Conservation (phyloP, 2,888 invertebrate genomes). For the Mythimna lalbum region DNA sequence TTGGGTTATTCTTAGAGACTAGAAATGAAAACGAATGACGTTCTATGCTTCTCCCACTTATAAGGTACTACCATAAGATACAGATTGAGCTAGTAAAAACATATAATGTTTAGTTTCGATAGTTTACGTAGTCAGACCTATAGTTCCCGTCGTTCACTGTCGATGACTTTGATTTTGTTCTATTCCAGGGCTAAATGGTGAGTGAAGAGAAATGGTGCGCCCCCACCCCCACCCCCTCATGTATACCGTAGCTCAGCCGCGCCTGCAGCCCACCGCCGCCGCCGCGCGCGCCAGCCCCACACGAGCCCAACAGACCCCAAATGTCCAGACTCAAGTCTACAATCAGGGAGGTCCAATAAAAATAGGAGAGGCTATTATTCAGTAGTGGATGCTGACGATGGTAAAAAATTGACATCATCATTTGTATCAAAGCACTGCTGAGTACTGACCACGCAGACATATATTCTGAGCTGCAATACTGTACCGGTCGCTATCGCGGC, state of each 20-base stretch:
- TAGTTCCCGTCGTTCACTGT: not conserved
- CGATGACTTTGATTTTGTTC: slow-evolving; percentile 54
- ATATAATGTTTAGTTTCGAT: not conserved
- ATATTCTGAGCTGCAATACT: too few relatives aligned
- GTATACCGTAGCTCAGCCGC: slow-evolving; percentile 1
- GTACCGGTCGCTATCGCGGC: too few relatives aligned
- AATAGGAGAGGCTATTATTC: not conserved
- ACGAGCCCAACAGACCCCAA: too few relatives aligned
- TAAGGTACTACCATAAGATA: not conserved
- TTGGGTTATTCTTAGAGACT: not conserved
- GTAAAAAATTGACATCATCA: too few relatives aligned
- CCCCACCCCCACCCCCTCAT: not conserved
- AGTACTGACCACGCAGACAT: not conserved
- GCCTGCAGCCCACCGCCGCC: not conserved
- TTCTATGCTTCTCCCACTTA: not conserved
- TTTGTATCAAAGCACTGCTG: not conserved
- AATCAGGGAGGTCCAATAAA: not conserved
- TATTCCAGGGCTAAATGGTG: slow-evolving; percentile 87
- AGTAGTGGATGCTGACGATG: slow-evolving; percentile 1
- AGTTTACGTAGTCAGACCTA: not conserved
- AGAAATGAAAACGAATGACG: not conserved
- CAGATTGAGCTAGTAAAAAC: not conserved
- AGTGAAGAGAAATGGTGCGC: slow-evolving; percentile 62
- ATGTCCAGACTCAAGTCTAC: not conserved
- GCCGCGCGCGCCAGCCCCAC: not conserved